Conservation (phyloP, 1,140 invertebrate genomes). For the Saccostrea echinata region DNA sequence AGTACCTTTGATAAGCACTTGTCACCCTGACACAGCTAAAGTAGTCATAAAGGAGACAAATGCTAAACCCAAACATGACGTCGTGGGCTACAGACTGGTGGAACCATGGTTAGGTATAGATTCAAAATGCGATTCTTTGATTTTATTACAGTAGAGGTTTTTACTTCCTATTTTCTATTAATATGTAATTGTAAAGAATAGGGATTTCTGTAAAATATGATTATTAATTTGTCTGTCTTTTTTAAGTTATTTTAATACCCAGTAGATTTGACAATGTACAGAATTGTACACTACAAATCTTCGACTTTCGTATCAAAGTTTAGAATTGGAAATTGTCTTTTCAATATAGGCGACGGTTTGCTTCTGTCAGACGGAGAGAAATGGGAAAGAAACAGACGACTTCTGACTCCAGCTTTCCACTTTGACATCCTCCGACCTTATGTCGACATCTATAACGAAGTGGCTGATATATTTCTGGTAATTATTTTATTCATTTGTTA, state of each 20-base stretch:
- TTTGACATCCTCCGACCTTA: constrained; percentile 92
- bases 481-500: background rate
- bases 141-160: too few relatives aligned
- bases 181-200: too few relatives aligned
- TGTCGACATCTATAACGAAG: constrained; percentile 87
- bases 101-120: constrained; percentile 41
- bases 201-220: too few relatives aligned
- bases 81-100: constrained; percentile 49
- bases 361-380: constrained; percentile 84
- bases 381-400: constrained; percentile 89
- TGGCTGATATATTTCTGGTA: constrained; percentile 56
- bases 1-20: constrained; percentile 32
- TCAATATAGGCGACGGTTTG: constrained; percentile 61
- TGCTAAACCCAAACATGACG: constrained; percentile 43
- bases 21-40: constrained; percentile 56
- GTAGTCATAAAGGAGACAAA: constrained; percentile 46
- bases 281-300: background rate
- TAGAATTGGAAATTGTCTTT: too few relatives aligned
- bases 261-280: background rate
- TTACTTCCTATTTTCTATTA: too few relatives aligned
- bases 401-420: constrained; percentile 94
- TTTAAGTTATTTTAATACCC: too few relatives aligned
- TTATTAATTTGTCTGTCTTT: too few relatives aligned
- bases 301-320: too few relatives aligned
- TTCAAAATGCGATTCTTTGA: too few relatives aligned